These are phyloP conservation scores for Taurulus bubalis DNA, from an alignment of 2,113 vertebrate genomes.

Conservation along the genomic window DNA sequence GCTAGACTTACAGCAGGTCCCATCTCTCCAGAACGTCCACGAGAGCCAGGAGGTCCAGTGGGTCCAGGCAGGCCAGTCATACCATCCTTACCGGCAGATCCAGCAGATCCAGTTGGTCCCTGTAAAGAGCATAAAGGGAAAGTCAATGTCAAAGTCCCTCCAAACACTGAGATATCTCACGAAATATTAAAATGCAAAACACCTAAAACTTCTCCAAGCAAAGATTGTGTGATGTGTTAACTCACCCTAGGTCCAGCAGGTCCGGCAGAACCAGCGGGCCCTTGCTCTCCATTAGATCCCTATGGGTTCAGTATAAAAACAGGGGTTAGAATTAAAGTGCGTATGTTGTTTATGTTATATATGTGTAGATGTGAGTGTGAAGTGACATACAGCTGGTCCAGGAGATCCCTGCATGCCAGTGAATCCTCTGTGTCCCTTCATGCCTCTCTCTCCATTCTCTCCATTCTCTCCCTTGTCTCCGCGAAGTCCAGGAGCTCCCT, in stretches of 20 bases:
- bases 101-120: conserved; percentile 92
- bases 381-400: conserved; percentile 88
- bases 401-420: conserved; percentile 95
- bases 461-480: conserved; percentile 98
- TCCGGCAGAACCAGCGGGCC: conserved; percentile 94
- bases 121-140: conserved; percentile 60
- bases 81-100: conserved; percentile 94
- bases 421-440: conserved; percentile 99
- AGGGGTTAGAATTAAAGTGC: neutral
- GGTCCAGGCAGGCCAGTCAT: conserved; percentile 94
- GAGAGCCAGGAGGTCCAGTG: conserved; percentile 94
- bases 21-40: conserved; percentile 94
- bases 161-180: neutral
- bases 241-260: conserved; percentile 94
- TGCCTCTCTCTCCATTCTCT: conserved; percentile 96
- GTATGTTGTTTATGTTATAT: neutral
- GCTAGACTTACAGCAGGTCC: conserved; percentile 90
- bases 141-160: neutral
- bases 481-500: conserved; percentile 92
- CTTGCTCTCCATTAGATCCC: conserved; percentile 93
- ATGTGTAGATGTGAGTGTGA: neutral
- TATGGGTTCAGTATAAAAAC: conserved; percentile 62
- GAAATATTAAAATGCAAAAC: conserved; percentile 11
- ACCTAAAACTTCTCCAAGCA: neutral
- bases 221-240: conserved; percentile 39